Evolutionary conservation across 2,797 vertebrate species (phyloP).

Genomic region (Leptodactylus fallax): DNA sequence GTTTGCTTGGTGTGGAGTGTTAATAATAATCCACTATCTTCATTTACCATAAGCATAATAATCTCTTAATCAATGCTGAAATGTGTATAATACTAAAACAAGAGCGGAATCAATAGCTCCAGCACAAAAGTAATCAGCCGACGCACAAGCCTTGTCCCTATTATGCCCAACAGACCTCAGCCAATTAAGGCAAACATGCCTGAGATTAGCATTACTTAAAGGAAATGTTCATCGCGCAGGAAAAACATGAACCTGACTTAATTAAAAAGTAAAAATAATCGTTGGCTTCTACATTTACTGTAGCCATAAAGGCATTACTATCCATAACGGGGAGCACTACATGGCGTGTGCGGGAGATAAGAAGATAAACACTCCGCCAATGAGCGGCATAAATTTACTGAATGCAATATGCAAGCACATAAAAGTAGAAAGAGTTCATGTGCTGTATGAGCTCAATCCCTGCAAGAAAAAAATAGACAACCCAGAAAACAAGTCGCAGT

Average conservation of each 20-base stretch:
- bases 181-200: conserved; percentile 51
- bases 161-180: conserved; percentile 42
- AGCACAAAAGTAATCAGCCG: conserved; percentile 13
- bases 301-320: conserved; percentile 21
- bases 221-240: conserved; percentile 1
- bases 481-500: too few species aligned
- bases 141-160: not conserved
- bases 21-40: conserved; percentile 49
- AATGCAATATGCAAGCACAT: not conserved
- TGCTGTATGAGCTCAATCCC: not conserved
- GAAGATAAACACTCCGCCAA: not conserved
- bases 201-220: conserved; percentile 48
- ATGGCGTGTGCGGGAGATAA: conserved; percentile 12
- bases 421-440: conserved; percentile 4
- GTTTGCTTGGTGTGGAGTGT: not conserved
- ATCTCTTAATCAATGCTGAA: conserved; percentile 50
- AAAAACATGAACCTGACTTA: conserved; percentile 32
- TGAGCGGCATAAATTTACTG: not conserved
- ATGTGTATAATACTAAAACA: conserved; percentile 43
- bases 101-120: conserved; percentile 8
- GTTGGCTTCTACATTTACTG: not conserved
- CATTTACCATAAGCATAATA: conserved; percentile 41
- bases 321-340: not conserved
- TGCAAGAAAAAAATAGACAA: too few species aligned
- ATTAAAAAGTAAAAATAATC: conserved; percentile 51